phyloP scores from a whole-genome alignment of 2,797 vertebrate genomes.

The Chaenodraco wilsoni region DNA sequence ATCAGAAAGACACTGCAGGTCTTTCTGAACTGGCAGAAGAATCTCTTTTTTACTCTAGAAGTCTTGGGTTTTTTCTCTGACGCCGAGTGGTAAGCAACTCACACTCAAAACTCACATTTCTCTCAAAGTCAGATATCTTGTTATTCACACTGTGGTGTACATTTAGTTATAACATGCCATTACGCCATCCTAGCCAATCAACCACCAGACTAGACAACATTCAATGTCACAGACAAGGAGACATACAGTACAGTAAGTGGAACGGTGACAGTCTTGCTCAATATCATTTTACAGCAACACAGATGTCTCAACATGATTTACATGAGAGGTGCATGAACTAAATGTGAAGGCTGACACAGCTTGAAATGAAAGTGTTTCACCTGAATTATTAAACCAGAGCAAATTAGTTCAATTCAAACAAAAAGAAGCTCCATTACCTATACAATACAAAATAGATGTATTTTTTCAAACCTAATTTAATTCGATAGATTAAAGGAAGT shows the following conservation, averaged over 20 bases:
- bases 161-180: constrained; percentile 26
- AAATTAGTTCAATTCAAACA: constrained; percentile 15
- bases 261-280: constrained; percentile 7
- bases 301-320: constrained; percentile 14
- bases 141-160: constrained; percentile 29
- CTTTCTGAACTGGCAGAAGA: constrained; percentile 33
- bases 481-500: not conserved
- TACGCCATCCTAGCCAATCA: constrained; percentile 24
- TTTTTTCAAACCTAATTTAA: constrained; percentile 2
- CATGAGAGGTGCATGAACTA: constrained; percentile 16
- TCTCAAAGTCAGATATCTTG: constrained; percentile 51
- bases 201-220: constrained; percentile 20
- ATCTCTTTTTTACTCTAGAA: constrained; percentile 48
- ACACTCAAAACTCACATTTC: constrained; percentile 34
- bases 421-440: constrained; percentile 17
- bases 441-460: constrained; percentile 2
- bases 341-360: constrained; percentile 27
- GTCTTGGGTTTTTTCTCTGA: constrained; percentile 39
- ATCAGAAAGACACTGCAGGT: not conserved
- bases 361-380: constrained; percentile 23
- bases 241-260: constrained; percentile 20
- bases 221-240: constrained; percentile 44
- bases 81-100: constrained; percentile 30
- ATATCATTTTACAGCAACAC: constrained; percentile 6
- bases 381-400: constrained; percentile 37